Evolutionary conservation across 2,113 vertebrate genomes (phyloP).

Genomic region (Chlorocebus sabaeus): DNA sequence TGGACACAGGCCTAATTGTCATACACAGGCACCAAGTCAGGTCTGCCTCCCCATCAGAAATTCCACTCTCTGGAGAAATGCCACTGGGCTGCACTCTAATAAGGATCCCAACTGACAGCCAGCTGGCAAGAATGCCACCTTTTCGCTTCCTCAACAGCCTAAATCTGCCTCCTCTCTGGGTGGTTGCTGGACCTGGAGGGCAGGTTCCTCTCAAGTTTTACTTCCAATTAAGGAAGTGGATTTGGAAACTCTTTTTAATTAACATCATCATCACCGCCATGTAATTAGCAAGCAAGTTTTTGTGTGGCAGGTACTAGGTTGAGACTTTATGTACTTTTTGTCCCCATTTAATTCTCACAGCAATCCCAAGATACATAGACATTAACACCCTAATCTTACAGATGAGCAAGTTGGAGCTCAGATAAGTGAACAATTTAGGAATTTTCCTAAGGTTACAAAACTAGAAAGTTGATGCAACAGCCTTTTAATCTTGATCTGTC

Average conservation of each 20-base stretch:
- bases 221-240: background rate
- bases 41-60: background rate
- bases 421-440: background rate
- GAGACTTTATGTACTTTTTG: background rate
- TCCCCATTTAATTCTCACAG: background rate
- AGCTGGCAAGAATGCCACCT: background rate
- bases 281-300: background rate
- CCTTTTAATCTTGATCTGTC: background rate
- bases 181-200: background rate
- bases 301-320: background rate
- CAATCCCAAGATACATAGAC: background rate
- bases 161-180: background rate
- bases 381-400: background rate
- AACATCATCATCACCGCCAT: background rate
- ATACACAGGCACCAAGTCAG: background rate
- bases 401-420: background rate
- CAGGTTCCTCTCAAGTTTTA: background rate
- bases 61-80: background rate
- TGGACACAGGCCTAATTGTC: background rate
- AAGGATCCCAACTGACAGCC: background rate
- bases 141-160: background rate
- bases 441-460: background rate
- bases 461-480: background rate
- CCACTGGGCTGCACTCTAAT: background rate
- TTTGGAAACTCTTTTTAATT: background rate